A percentile compares a stretch with the other conserved stretches of the same genome.
phyloP scores from a whole-genome alignment of 2,797 vertebrate species.

The Streptopelia turtur region DNA sequence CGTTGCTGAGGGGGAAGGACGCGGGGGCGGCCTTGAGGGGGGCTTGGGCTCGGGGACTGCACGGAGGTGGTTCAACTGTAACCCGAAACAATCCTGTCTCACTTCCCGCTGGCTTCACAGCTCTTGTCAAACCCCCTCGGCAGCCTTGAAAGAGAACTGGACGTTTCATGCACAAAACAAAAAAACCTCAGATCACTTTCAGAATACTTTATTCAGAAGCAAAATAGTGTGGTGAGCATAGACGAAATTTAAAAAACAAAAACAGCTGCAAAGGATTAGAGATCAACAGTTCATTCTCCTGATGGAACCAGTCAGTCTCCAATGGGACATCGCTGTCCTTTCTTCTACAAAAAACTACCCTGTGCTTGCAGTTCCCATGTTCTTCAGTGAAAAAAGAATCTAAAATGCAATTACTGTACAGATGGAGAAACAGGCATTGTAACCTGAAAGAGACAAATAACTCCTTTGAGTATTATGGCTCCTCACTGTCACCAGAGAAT shows the following conservation, averaged over 20 bases:
- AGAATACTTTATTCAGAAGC: slow-evolving; percentile 15
- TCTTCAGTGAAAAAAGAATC: not conserved
- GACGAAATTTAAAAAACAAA: not conserved
- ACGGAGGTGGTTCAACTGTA: too few species aligned
- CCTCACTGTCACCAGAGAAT: not conserved
- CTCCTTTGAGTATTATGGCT: not conserved
- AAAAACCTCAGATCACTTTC: not conserved
- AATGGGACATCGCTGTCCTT: fast-evolving
- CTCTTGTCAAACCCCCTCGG: fast-evolving
- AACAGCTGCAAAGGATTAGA: not conserved
- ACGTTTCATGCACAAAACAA: fast-evolving
- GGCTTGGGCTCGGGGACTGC: too few species aligned
- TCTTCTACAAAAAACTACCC: not conserved
- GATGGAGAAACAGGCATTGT: not conserved
- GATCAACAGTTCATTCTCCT: not conserved
- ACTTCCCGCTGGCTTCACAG: fast-evolving
- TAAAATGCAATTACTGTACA: not conserved
- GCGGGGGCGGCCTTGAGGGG: too few species aligned
- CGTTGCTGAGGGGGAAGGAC: not conserved
- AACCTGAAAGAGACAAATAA: slow-evolving; percentile 36
- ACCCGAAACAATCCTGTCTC: too few species aligned
- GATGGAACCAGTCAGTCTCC: not conserved
- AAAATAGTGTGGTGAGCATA: fast-evolving
- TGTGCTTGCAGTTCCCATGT: not conserved
- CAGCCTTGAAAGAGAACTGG: fast-evolving